These are phyloP conservation scores for Tridacna crocea DNA, from an alignment of 2,888 invertebrate species.

Conservation along the genomic window DNA sequence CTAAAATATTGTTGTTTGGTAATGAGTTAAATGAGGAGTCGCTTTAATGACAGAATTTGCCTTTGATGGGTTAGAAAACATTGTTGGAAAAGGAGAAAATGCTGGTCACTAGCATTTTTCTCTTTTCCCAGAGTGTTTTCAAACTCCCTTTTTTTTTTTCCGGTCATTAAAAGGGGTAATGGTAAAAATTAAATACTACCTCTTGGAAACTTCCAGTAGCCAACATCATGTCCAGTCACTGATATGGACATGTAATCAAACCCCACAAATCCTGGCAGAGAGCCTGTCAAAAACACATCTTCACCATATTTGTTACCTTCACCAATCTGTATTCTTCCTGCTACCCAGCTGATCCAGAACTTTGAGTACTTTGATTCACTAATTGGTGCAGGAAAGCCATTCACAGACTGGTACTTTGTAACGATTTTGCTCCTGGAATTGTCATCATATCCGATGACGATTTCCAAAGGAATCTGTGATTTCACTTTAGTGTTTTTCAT, in stretches of 20 bases:
- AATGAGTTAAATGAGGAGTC: no score
- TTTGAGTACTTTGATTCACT: neutral
- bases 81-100: no score
- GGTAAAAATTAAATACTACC: neutral
- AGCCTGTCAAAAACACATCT: conserved; percentile 1
- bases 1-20: no score
- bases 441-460: neutral
- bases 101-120: no score
- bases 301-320: neutral
- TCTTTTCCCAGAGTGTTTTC: no score
- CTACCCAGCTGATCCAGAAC: conserved; percentile 17
- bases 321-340: conserved; percentile 17
- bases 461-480: neutral
- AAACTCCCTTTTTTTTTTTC: no score
- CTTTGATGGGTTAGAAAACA: neutral
- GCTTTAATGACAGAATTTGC: neutral
- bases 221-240: neutral
- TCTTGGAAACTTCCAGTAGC: conserved; percentile 16
- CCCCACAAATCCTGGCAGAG: conserved; percentile 4
- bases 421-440: conserved; percentile 1
- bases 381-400: conserved; percentile 16
- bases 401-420: neutral
- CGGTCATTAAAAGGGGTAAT: no score
- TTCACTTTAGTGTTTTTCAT: conserved; percentile 4
- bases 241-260: conserved; percentile 19